Evolutionary conservation across 2,888 invertebrate genomes (phyloP).

Genomic region (Sericinus montela): DNA sequence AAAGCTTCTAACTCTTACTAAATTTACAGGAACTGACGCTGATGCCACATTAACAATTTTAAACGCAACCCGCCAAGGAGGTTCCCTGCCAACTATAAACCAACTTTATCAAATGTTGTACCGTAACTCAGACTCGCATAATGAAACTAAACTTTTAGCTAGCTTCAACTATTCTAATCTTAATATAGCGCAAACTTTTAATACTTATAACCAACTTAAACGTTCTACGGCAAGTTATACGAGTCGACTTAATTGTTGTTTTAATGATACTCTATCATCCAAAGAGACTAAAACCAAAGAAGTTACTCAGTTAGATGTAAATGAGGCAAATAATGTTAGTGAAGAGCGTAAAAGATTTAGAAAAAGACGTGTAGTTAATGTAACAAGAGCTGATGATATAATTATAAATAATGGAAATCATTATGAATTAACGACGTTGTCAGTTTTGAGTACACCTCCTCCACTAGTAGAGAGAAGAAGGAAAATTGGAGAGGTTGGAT

Average conservation of each 20-base stretch:
- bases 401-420: slow-evolving; percentile 28
- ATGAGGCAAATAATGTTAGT: slow-evolving; percentile 22
- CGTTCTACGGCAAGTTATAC: slow-evolving; percentile 31
- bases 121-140: slow-evolving; percentile 39
- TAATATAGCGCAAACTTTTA: slow-evolving; percentile 38
- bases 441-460: slow-evolving; percentile 37
- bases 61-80: slow-evolving; percentile 39
- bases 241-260: slow-evolving; percentile 36
- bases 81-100: slow-evolving; percentile 56
- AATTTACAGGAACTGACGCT: slow-evolving; percentile 56
- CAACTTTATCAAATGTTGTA: slow-evolving; percentile 69
- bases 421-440: slow-evolving; percentile 34
- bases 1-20: slow-evolving; percentile 21
- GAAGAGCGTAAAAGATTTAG: slow-evolving; percentile 37
- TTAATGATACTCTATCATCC: slow-evolving; percentile 20
- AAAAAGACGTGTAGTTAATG: slow-evolving; percentile 51
- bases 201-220: slow-evolving; percentile 37
- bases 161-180: slow-evolving; percentile 49
- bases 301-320: slow-evolving; percentile 42
- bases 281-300: slow-evolving; percentile 25
- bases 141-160: slow-evolving; percentile 39
- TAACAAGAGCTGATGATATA: slow-evolving; percentile 35
- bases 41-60: slow-evolving; percentile 47
- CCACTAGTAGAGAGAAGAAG: slow-evolving; percentile 46
- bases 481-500: slow-evolving; percentile 64